These are phyloP conservation scores for Diabrotica virgifera DNA, from an alignment of 1,140 invertebrate species.

Conservation along the genomic window DNA sequence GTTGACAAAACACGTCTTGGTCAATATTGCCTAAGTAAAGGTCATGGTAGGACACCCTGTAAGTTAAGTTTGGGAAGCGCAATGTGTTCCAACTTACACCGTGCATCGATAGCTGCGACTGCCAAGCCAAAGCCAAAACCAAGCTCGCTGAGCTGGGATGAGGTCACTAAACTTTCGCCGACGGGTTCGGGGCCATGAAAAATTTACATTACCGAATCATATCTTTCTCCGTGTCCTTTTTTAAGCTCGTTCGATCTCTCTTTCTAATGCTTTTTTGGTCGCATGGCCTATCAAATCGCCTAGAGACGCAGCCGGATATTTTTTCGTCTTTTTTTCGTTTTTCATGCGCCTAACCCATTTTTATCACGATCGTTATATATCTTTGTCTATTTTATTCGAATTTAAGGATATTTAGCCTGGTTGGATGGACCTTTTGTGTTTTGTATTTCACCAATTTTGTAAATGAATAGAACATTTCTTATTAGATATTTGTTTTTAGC, in stretches of 20 bases:
- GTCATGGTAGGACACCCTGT: not conserved
- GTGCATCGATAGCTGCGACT: not conserved
- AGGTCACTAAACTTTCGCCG: slow-evolving; percentile 1
- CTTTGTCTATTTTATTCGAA: not conserved
- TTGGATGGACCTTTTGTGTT: no score
- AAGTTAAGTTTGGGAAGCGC: not conserved
- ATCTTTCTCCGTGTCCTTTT: not conserved
- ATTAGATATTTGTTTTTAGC: no score
- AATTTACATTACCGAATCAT: slow-evolving; percentile 3
- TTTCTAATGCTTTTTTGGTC: not conserved
- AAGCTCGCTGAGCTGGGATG: not conserved
- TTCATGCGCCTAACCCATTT: not conserved
- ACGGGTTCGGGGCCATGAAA: not conserved
- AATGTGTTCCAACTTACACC: slow-evolving; percentile 2
- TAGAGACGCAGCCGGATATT: slow-evolving; percentile 10
- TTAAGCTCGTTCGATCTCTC: not conserved
- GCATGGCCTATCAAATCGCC: slow-evolving; percentile 4
- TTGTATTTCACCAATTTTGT: no score
- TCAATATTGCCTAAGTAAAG: no score
- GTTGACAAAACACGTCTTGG: no score
- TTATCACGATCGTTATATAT: not conserved
- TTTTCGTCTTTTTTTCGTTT: not conserved
- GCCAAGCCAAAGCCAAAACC: slow-evolving; percentile 1
- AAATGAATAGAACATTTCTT: no score
- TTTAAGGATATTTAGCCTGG: not conserved